Base-by-base conservation (phyloP, 1,140 invertebrate genomes). In the Diorhabda sublineata region DNA sequence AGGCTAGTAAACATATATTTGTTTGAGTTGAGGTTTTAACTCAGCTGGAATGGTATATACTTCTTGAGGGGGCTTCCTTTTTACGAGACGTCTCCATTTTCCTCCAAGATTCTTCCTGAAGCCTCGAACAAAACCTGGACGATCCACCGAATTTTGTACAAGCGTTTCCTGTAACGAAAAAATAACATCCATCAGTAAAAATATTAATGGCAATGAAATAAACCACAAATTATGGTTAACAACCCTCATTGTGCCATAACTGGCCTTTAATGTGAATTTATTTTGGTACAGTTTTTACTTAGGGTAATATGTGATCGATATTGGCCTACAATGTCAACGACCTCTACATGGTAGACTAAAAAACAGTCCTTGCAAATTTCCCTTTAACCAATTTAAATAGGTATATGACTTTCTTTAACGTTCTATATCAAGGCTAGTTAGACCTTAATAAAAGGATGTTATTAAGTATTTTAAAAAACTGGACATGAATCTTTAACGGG, bases 41-140 rank as follows among this genome's bases (percentile, higher is more conserved):
- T 94, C 92, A 44, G 91, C 89, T 66, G 92, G 91, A 84, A 94
- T 92, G 76, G 90, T 90, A 84, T 92, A 92, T 67, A 89, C 87
- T 77, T 93, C 90, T 78, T 89, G 87, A 74, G 88, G 87, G 45
- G 90, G 86, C 84, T 93, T 92, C 85, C 88, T 90, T 78, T 91
- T 91, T 65, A 92, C 90, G 73, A 93, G 83, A 74, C 91, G 87
- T 81, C 90, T 89, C 87, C 91, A 92, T 75, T 89, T 88, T 74
- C 91, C 91, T 73, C 91, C 90, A 73, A 93, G 87, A 78, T 93
- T 92, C 79, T 92, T 93, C 68, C 90, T 87, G 78, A 93, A 88
- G 79, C 90, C 91, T 78, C 90, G 88, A 57, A 84, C 85, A 79
- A 92, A 91, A 74, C 90, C 88, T 71, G 86, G 84, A 78, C 90